Evolutionary conservation across 2,888 invertebrate genomes (phyloP).

Genomic region (Harpalus rufipes): DNA sequence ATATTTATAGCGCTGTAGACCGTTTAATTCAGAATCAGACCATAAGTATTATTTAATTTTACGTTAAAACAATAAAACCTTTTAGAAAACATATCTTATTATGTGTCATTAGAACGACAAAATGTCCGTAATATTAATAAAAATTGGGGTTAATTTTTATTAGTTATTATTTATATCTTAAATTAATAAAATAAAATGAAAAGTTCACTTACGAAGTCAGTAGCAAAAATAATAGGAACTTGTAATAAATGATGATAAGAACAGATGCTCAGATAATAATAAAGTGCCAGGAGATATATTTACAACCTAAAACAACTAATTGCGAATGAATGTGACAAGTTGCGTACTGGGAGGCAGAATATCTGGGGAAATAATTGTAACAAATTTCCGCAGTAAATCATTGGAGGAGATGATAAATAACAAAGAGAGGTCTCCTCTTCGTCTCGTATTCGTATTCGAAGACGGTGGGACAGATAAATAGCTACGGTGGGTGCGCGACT

Average conservation of each 20-base stretch:
- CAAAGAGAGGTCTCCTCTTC: constrained; percentile 9
- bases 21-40: no score
- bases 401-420: constrained; percentile 38
- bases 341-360: neutral
- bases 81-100: no score
- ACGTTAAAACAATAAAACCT: no score
- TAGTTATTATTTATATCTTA: no score
- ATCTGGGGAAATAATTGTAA: constrained; percentile 30
- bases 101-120: no score
- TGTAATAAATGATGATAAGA: neutral
- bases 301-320: neutral
- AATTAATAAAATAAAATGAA: no score
- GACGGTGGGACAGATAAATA: constrained; percentile 42
- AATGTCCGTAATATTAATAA: no score
- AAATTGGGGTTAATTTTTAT: no score
- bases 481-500: neutral
- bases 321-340: constrained; percentile 24
- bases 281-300: neutral
- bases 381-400: constrained; percentile 42
- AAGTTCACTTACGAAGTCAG: no score
- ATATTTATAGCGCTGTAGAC: no score
- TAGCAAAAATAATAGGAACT: no score
- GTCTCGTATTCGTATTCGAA: constrained; percentile 24
- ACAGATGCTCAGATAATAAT: neutral
- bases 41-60: no score